Evolutionary conservation across 2,113 vertebrate species (phyloP), one percentile per base, ranked within the genome.

Genomic region (Hymenochirus boettgeri): DNA sequence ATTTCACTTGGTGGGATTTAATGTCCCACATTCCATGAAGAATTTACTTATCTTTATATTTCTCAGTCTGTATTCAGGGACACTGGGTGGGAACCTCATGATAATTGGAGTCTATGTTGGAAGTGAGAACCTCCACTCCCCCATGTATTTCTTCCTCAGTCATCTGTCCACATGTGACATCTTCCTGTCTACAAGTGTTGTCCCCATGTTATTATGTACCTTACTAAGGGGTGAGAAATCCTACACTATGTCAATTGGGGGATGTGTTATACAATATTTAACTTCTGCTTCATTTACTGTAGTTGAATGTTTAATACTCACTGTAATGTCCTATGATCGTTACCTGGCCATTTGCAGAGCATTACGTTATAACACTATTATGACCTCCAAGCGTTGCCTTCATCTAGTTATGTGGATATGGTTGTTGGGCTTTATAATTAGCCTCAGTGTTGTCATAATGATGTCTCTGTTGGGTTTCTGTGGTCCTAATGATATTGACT

Each of bases 401-500:
- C 24, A 53, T 3, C 8, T 53, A 37, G 17, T 23, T 39, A 5
- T 29, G 12, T n/a, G 18, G 50, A 27, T 57, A 39, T 71, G 70
- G 70, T 24, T 66, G 2, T 7, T 57, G 5, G 70, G 67, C 12
- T 15, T 71, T 3, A 6, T 57, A 9, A 47, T 58, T 22, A 24
- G 12, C 12, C 54, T 35, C 22, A 47, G 45, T 21, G 47, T 59
- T 4, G 45, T 45, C 1, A 22, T 11, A 9, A 46, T 46, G 42
- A 22, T 60, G 18, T 60, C 59, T 48, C 35, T 54, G 3, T 15
- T 77, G 8, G 11, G 47, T 25, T 80, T 72, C 58, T 77, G 72
- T 52, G 66, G 71, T 3, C 62, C 71, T 58, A 71, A 74, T 3
- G 47, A 23, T 46, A 66, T 74, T 3, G 12, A 70, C 26, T 73